Evolutionary conservation across 2,888 invertebrate species (phyloP).

Genomic region (Campaea margaritaria): DNA sequence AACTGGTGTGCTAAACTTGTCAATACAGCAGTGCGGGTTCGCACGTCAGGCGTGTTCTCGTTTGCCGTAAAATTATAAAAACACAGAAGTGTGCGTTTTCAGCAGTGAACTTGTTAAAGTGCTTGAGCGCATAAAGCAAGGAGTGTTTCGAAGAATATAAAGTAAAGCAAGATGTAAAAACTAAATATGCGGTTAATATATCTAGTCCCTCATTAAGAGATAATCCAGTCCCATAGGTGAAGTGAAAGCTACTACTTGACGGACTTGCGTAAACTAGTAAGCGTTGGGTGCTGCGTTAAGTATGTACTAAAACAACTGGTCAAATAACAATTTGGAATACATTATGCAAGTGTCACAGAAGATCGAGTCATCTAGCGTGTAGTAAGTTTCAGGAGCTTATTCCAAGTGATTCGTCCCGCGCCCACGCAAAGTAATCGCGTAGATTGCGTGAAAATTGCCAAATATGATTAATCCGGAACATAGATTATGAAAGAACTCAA

Average conservation of each 20-base stretch:
- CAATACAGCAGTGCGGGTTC: too few relatives aligned
- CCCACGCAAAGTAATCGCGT: too few relatives aligned
- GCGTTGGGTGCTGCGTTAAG: not conserved
- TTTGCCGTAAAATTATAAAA: too few relatives aligned
- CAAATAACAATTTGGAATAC: slow-evolving; percentile 23
- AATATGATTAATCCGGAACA: too few relatives aligned
- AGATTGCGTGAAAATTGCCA: too few relatives aligned
- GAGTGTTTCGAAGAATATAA: slow-evolving; percentile 7
- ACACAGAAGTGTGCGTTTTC: too few relatives aligned
- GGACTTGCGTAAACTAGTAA: slow-evolving; percentile 41
- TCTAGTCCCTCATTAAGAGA: slow-evolving; percentile 31
- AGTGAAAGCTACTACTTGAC: slow-evolving; percentile 47
- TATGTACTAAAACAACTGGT: slow-evolving; percentile 24
- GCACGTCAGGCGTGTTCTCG: too few relatives aligned
- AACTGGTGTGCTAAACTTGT: too few relatives aligned
- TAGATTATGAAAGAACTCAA: too few relatives aligned
- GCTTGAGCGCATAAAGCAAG: not conserved
- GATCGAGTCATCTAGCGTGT: not conserved
- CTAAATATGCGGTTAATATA: slow-evolving; percentile 21
- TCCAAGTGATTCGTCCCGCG: too few relatives aligned
- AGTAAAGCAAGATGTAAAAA: slow-evolving; percentile 20
- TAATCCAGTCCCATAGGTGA: slow-evolving; percentile 39
- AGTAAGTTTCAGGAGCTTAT: too few relatives aligned
- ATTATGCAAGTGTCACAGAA: slow-evolving; percentile 21
- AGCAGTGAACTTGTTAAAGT: too few relatives aligned